Conservation (phyloP, 2,888 invertebrate species). For the Omphaloscelis lunosa region DNA sequence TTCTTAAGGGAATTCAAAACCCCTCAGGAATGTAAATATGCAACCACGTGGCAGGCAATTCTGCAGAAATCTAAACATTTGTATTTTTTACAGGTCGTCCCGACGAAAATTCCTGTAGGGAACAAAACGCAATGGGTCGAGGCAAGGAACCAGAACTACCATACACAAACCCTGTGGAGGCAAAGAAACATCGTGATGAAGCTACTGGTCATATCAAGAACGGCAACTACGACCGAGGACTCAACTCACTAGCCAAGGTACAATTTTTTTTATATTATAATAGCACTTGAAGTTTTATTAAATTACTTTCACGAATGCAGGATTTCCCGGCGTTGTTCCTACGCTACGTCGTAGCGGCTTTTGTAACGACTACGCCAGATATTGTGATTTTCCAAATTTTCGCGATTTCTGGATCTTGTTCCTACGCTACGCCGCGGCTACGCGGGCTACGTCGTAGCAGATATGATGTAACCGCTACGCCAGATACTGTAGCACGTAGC, state of each 20-base stretch:
- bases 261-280: not conserved
- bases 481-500: conserved; percentile 7
- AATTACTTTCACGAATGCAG: not conserved
- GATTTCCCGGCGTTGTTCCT: not conserved
- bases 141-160: conserved; percentile 84
- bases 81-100: conserved; percentile 6
- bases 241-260: conserved; percentile 93
- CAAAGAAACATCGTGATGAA: conserved; percentile 94
- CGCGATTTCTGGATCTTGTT: not conserved
- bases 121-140: conserved; percentile 78
- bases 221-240: conserved; percentile 93
- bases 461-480: not conserved
- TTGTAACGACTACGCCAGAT: not conserved
- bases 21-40: not conserved
- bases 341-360: conserved; percentile 9
- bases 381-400: not conserved
- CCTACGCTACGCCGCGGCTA: not conserved
- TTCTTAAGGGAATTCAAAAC: not conserved
- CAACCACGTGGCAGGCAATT: not conserved
- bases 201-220: conserved; percentile 94
- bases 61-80: not conserved
- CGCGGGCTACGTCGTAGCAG: conserved; percentile 19
- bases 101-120: too few species aligned
- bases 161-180: conserved; percentile 87
- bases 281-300: not conserved